These are phyloP conservation scores for Celastrina argiolus DNA, from an alignment of 2,888 invertebrate genomes.

Conservation along the genomic window DNA sequence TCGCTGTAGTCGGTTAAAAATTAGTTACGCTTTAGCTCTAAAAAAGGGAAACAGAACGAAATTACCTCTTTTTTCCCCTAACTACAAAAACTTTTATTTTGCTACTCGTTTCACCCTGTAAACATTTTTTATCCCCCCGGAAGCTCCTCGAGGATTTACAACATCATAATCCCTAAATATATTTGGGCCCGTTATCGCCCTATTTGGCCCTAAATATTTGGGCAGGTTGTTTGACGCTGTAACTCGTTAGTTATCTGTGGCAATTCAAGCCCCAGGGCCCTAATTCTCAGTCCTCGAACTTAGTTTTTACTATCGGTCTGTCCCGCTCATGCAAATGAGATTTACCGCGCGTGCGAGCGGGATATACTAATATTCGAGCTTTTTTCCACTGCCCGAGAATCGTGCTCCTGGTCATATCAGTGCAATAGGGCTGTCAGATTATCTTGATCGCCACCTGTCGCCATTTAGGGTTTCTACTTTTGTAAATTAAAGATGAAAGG, in stretches of 20 bases:
- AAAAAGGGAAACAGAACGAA: too few relatives aligned
- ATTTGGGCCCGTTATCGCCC: slow-evolving; percentile 2
- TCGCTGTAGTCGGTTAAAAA: too few relatives aligned
- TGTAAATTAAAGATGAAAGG: too few relatives aligned
- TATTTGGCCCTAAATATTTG: not conserved
- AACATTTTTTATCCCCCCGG: not conserved
- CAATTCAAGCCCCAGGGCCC: slow-evolving; percentile 27
- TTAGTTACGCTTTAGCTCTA: too few relatives aligned
- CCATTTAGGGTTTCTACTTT: not conserved
- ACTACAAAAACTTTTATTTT: not conserved
- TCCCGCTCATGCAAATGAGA: too few relatives aligned
- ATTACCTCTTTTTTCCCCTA: too few relatives aligned
- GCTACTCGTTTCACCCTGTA: not conserved
- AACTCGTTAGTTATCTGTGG: slow-evolving; percentile 25
- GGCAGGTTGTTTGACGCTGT: slow-evolving; percentile 2
- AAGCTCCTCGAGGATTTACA: slow-evolving; percentile 3
- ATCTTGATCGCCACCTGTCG: not conserved
- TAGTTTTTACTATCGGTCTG: too few relatives aligned
- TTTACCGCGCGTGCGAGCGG: too few relatives aligned
- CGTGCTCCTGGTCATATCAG: slow-evolving; percentile 26
- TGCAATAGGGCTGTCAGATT: slow-evolving; percentile 23
- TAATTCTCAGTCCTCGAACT: too few relatives aligned
- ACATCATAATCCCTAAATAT: not conserved
- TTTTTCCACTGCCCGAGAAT: too few relatives aligned
- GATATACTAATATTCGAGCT: too few relatives aligned